A percentile compares a stretch with the other conserved stretches of the same genome.
These are phyloP conservation scores for Falco novaeseelandiae DNA, from an alignment of 2,797 vertebrate genomes.

Conservation along the genomic window DNA sequence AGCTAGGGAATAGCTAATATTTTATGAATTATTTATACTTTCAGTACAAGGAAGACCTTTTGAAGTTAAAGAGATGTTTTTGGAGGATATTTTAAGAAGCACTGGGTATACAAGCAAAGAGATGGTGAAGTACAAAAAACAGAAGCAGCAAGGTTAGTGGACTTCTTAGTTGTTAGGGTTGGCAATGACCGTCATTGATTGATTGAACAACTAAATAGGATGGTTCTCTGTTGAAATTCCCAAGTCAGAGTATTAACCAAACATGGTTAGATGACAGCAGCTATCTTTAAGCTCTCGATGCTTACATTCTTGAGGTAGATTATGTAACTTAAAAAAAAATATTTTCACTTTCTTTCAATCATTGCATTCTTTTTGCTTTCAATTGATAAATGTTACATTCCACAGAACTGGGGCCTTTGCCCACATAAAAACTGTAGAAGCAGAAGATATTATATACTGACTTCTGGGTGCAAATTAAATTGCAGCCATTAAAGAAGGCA, in stretches of 20 bases:
- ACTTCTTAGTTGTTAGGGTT: not conserved
- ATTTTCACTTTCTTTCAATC: not conserved
- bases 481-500: not conserved
- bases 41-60: conserved; percentile 90
- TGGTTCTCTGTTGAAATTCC: not conserved
- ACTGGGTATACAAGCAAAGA: conserved; percentile 87
- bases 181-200: not conserved
- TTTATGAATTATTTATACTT: not conserved
- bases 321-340: not conserved
- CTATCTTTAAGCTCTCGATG: not conserved
- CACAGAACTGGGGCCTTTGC: not conserved
- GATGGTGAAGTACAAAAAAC: conserved; percentile 85
- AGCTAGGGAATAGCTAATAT: not conserved
- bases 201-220: not conserved
- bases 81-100: conserved; percentile 91
- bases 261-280: not conserved
- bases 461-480: not conserved
- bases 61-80: conserved; percentile 91
- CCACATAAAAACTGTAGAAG: not conserved
- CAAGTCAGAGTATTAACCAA: not conserved
- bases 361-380: not conserved
- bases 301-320: not conserved
- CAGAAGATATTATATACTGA: not conserved
- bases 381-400: not conserved
- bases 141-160: conserved; percentile 84